Evolutionary conservation across 1,140 invertebrate species (phyloP), one percentile per base, ranked within the genome.

Genomic region (Pachyrhynchus sulphureomaculatus): DNA sequence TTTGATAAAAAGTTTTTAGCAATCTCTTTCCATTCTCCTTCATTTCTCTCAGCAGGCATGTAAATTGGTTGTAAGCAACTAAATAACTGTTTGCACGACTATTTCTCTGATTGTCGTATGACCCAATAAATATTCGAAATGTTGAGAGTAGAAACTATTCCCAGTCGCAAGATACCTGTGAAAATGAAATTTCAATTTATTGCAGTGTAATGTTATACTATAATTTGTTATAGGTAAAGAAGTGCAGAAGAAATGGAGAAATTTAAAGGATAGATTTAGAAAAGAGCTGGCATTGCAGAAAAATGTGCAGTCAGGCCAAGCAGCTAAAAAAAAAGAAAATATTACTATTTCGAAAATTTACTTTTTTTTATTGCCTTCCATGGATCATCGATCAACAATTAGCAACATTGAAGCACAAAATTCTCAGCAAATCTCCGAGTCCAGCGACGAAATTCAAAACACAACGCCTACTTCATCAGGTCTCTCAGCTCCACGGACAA

Each of bases 201-300:
- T 5, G 4, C 4, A 39, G 6, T 39, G 6, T 39, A 39, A 39
- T 39, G 6, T 39, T 39, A 13, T 13, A 4, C 4, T 13, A 5
- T 42, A 9, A 8, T 10, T 42, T 42, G 10, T 42, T 9, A 15
- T 24, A 61, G 21, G 41, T 52, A 47, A 24, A 53, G 33, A 56
- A 41, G 33, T 62, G 41, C 21, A 58, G 49, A 42, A 26, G 8
- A 26, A 26, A 8, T 26, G 24, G 24, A 26, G 8, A 8, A 26
- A 26, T 26, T 8, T 3, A 26, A n/a, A 26, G 8, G 24, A 26
- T 8, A 4, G 24, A 4, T 26, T 26, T 26, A 33, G 33, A n/a
- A 6, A 45, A n/a, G 48, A 63, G 34, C 57, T 57, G n/a, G 57
- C 57, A 12, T 17, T 23, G 4, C 60, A 62, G 48, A 47, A 49